phyloP scores from a whole-genome alignment of 2,888 invertebrate species.

The Steinernema hermaphroditum region DNA sequence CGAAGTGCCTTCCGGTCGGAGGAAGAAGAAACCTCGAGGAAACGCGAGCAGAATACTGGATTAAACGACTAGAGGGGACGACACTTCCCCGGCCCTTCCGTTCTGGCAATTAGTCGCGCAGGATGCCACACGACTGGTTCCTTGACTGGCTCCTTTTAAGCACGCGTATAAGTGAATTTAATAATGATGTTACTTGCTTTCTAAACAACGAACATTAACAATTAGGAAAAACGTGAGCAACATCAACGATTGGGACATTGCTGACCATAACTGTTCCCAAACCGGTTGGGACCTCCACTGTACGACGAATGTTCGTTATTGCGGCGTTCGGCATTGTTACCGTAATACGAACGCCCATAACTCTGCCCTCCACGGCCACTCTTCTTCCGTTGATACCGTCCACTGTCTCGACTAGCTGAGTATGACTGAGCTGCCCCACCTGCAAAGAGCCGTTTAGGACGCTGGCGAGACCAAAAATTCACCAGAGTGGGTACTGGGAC shows the following conservation, averaged over 20 bases:
- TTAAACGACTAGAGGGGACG: neutral
- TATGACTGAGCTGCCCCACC: too few relatives aligned
- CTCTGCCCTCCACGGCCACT: neutral
- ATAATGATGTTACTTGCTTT: neutral
- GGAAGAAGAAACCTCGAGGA: neutral
- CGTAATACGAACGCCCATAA: too few relatives aligned
- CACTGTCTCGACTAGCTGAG: too few relatives aligned
- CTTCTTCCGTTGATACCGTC: neutral
- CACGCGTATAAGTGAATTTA: conserved; percentile 7
- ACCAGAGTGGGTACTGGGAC: too few relatives aligned
- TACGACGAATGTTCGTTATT: neutral
- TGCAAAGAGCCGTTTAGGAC: too few relatives aligned
- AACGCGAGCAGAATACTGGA: neutral
- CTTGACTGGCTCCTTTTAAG: too few relatives aligned
- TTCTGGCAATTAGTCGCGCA: neutral
- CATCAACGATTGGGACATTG: neutral
- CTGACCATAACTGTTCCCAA: neutral
- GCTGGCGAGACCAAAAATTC: too few relatives aligned
- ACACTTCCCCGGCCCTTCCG: neutral
- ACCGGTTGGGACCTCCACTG: neutral
- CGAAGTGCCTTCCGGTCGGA: neutral
- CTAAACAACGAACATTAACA: conserved; percentile 3
- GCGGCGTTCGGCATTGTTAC: neutral
- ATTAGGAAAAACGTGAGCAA: neutral
- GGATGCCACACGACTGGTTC: too few relatives aligned